Evolutionary conservation across 1,140 invertebrate species (phyloP), one percentile per base, ranked within the genome.

Genomic region (Drosophila cardini): DNA sequence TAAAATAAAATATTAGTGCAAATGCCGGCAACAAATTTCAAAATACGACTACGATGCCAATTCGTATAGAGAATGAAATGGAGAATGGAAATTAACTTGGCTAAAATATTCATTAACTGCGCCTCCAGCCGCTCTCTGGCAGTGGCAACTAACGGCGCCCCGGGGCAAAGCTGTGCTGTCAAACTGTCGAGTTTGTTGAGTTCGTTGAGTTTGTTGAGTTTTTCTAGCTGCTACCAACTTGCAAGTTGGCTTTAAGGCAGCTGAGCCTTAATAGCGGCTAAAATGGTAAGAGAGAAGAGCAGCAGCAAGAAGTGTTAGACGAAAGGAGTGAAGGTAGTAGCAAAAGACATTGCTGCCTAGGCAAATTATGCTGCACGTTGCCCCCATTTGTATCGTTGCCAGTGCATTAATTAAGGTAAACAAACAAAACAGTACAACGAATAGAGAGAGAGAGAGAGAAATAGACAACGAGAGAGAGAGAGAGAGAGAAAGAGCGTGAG

Each of bases 361-460:
- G 55, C 46, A 72, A 72, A 72, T 60, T 72, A 72, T 72, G 73
- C 38, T 58, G 60, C 53, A 65, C 34, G 52, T 46, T 62, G 26
- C 34, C 6, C 61, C 60, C 36, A 58, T 78, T 71, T 15, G 45
- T 50, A 58, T 46, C 72, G 57, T 71, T 69, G 83, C 62, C 69
- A 79, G 65, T 87, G 84, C 84, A 84, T 87, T 87, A 87, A 87
- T 87, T 87, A 87, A 84, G 80, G 84, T 87, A 87, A 87, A 87
- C 77, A 89, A 89, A 89, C 84, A 76, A 76, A 77, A 62, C 43
- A 40, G 15, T 4, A 2, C 21, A 21, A 21, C 21, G 21, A 4
- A 60, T 9, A 10, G 21, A 48, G 18, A 13, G 18, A 42, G 36
- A 2, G 36, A 15, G 42, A 10, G 30, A 7, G 63, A 7, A 36